Base-by-base conservation (phyloP, 1,140 invertebrate species). In the Tenebrio molitor region DNA sequence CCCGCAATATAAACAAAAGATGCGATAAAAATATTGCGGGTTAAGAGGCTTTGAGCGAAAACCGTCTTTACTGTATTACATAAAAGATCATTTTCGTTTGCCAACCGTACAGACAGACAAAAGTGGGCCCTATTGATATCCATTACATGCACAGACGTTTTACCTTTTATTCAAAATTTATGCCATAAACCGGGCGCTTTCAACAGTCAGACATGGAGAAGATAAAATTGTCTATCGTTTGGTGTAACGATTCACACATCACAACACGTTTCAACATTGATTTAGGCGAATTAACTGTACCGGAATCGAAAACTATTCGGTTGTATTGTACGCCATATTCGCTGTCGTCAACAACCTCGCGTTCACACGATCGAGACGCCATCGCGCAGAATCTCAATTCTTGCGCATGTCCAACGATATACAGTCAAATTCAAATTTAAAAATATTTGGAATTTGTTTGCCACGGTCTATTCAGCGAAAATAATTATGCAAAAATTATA, bases 121-220 rank as follows among this genome's bases (percentile, higher is more conserved):
- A 78, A 74, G 50, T 81, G 67, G 74, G 44, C 80, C 73, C 29
- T 81, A 81, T 80, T 77, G 80, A 39, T 69, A 70, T 76, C 69
- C 64, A 78, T 77, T 74, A 58, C 53, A 75, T 50, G 16, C 42
- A 66, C 69, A 73, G n/a, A 64, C 69, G 42, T 23, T 71, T 39
- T 78, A 76, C 72, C 71, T 74, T 73, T 73, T 71, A 50, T 15
- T 21, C 12, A 36, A 15, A 74, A 71, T 70, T 71, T 63, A 67
- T 64, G 29, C 41, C 73, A 67, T 50, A 71, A 71, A 74, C 17
- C 17, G 29, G 29, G 12, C 12, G 15, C 12, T 29, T 58, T 58
- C 50, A 25, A 21, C 1, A 21, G 29, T 29, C 12, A 15, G 12
- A 29, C 23, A 14, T 58, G 5, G 6, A 58, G 50, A 14, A 29